Evolutionary conservation across 2,113 vertebrate species (phyloP).

Genomic region (Myotis lucifugus): DNA sequence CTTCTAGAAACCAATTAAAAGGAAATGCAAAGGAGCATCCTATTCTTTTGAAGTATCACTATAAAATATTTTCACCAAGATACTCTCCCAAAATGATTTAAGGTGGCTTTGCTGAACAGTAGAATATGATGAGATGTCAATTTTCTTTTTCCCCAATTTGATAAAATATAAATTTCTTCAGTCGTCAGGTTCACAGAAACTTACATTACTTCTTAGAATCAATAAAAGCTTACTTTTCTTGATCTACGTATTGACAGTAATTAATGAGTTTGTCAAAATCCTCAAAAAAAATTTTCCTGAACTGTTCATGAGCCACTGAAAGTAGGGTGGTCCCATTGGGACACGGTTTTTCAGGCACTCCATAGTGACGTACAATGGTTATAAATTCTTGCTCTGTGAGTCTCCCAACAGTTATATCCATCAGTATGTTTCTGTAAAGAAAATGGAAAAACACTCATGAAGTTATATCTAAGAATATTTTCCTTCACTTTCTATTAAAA

Average conservation of each 20-base stretch:
- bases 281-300: slow-evolving; percentile 91
- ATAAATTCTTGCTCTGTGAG: slow-evolving; percentile 92
- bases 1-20: slow-evolving; percentile 36
- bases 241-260: slow-evolving; percentile 85
- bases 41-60: slow-evolving; percentile 38
- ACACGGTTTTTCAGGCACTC: slow-evolving; percentile 74
- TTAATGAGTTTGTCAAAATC: slow-evolving; percentile 84
- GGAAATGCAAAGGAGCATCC: slow-evolving; percentile 14
- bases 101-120: slow-evolving; percentile 1
- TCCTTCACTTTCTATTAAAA: slow-evolving; percentile 41
- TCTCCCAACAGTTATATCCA: slow-evolving; percentile 75
- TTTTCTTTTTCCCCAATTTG: slow-evolving; percentile 22
- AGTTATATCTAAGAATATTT: slow-evolving; percentile 41
- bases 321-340: slow-evolving; percentile 83
- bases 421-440: slow-evolving; percentile 87
- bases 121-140: background rate
- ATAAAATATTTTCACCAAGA: background rate
- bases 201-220: slow-evolving; percentile 52
- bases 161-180: slow-evolving; percentile 44
- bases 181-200: slow-evolving; percentile 46
- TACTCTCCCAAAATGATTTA: slow-evolving; percentile 24
- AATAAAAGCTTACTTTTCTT: slow-evolving; percentile 85
- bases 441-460: slow-evolving; percentile 44
- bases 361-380: slow-evolving; percentile 88
- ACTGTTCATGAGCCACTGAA: slow-evolving; percentile 87